Evolutionary conservation across 2,113 vertebrate genomes (phyloP), one percentile per base, ranked within the genome.

Genomic region (Nipponia nippon): DNA sequence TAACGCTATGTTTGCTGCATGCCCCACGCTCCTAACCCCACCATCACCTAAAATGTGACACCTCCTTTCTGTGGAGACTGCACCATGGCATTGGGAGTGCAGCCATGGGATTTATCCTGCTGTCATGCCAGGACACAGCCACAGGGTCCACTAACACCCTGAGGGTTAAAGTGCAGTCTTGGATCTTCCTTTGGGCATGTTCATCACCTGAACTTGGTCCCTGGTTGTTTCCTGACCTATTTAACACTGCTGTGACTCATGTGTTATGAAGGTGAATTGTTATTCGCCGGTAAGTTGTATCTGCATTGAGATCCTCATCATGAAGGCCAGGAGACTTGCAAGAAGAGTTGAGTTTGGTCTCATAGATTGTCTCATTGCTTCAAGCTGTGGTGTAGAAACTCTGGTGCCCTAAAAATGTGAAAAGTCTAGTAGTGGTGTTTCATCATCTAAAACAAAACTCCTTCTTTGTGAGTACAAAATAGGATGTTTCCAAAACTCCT

Each of bases 1-100:
- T 85, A 86, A 36, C 0, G 4, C 36, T 52, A 6, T 1, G 1
- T 22, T 30, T 93, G 27, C 49, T 1, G 1, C 0, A 0, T n/a
- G 13, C 19, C 44, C 30, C 44, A 22, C 1, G 5, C 13, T 56
- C 44, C 32, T 30, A 56, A 61, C 2, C 9, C 27, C 44, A 91
- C 15, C 27, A 20, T 10, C 27, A 44, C 44, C 67, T 44, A 47
- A 67, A 81, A 27, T 1, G 2, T 8, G 26, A 36, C 12, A 8
- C 18, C 27, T 77, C 19, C 58, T 77, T 89, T 53, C 81, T 46
- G 34, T 20, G 20, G 55, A 72, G 56, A 34, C 65, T 18, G 6
- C 29, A 52, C 44, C 9, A 2, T 8, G 34, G 44, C 5, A 1
- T 2, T 15, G 30, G 34, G 32, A 55, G 26, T 7, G 26, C 40